Conservation (phyloP, 2,797 vertebrate genomes). For the Limnodromus scolopaceus region DNA sequence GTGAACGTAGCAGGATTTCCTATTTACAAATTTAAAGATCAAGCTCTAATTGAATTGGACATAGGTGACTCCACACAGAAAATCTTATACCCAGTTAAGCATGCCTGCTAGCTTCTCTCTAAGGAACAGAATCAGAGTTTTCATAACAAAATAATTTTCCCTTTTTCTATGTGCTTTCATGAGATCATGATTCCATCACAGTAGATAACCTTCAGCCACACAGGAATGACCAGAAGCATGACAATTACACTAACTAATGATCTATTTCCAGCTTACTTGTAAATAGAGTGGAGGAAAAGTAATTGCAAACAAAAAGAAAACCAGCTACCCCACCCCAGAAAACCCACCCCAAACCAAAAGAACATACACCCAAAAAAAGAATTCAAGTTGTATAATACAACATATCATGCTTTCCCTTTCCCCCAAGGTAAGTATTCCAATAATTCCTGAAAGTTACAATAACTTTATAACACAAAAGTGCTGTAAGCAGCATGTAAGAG, state of each 20-base stretch:
- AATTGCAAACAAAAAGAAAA: background rate
- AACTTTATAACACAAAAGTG: background rate
- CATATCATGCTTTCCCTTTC: background rate
- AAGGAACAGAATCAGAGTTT: background rate
- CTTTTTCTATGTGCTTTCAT: background rate
- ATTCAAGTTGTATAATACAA: background rate
- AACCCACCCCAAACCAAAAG: background rate
- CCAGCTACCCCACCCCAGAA: fast-evolving
- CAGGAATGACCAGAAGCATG: background rate
- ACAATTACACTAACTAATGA: background rate
- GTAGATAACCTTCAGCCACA: background rate
- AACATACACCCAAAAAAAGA: background rate
- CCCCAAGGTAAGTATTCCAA: background rate
- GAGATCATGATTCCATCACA: background rate
- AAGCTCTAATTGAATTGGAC: background rate
- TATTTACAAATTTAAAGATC: background rate
- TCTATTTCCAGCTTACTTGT: background rate
- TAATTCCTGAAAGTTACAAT: background rate
- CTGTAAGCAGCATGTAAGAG: background rate
- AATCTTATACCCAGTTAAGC: background rate
- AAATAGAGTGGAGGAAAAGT: background rate
- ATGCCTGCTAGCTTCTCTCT: background rate
- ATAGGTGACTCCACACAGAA: background rate
- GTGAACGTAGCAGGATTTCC: background rate
- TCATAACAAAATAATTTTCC: slow-evolving; percentile 3